Conservation (phyloP, 2,113 vertebrate genomes). For the Rhadina sibilatrix region DNA sequence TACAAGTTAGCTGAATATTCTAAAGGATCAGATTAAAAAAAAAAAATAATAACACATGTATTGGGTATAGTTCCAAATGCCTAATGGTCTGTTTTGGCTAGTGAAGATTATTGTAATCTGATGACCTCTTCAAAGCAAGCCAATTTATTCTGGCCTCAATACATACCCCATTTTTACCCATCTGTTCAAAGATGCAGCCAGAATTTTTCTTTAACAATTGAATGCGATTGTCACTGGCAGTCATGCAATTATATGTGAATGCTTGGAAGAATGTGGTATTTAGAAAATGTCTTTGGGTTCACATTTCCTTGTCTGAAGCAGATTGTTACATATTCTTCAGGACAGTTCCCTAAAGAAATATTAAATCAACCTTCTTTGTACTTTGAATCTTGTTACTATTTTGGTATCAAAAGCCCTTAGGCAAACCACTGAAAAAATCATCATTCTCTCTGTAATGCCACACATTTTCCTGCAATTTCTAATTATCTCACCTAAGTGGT, state of each 20-base stretch:
- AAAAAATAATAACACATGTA: background rate
- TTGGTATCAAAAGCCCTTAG: slow-evolving; percentile 20
- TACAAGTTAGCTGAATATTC: background rate
- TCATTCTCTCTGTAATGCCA: background rate
- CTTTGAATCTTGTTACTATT: slow-evolving; percentile 30
- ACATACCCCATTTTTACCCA: slow-evolving; percentile 5
- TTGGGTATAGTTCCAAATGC: background rate
- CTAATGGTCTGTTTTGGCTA: slow-evolving; percentile 34
- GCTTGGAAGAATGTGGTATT: slow-evolving; percentile 18
- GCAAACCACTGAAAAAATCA: slow-evolving; percentile 3
- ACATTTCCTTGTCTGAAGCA: slow-evolving; percentile 52
- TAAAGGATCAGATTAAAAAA: background rate
- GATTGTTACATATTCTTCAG: slow-evolving; percentile 47
- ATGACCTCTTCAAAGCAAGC: slow-evolving; percentile 26
- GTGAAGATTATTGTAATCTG: slow-evolving; percentile 28
- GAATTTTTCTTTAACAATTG: slow-evolving; percentile 21
- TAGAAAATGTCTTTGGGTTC: slow-evolving; percentile 49
- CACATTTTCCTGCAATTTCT: background rate
- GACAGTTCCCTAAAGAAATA: slow-evolving; percentile 36
- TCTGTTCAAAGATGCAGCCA: slow-evolving; percentile 28
- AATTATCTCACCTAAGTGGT: background rate
- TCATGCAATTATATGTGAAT: slow-evolving; percentile 7
- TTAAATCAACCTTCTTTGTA: slow-evolving; percentile 36
- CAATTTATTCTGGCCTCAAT: slow-evolving; percentile 28
- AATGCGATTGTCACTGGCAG: background rate